These are phyloP conservation scores for Hydriomena furcata DNA, from an alignment of 2,888 invertebrate genomes.

Conservation along the genomic window DNA sequence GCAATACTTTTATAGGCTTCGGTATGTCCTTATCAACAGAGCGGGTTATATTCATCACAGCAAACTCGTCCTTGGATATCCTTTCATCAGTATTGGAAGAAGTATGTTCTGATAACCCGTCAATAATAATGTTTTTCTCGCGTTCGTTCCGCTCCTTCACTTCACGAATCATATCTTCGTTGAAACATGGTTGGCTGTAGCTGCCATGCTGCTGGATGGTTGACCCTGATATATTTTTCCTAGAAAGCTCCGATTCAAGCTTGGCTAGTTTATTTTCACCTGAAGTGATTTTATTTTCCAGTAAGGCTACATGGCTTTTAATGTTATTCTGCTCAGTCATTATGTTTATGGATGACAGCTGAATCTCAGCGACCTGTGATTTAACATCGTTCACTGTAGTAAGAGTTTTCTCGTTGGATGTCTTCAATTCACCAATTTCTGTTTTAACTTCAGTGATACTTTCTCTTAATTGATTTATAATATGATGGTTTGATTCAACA, in stretches of 20 bases:
- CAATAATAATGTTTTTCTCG: not conserved
- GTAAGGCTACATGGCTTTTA: not conserved
- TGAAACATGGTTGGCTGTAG: too few relatives aligned
- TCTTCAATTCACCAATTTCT: not conserved
- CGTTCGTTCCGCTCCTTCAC: too few relatives aligned
- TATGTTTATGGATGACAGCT: not conserved
- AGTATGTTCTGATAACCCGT: not conserved
- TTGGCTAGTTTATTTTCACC: not conserved
- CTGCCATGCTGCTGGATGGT: too few relatives aligned
- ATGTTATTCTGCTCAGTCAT: not conserved
- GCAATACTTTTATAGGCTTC: not conserved
- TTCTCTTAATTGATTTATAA: not conserved
- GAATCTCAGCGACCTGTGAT: not conserved
- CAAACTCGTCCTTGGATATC: too few relatives aligned
- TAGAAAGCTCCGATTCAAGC: too few relatives aligned
- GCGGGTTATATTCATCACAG: not conserved
- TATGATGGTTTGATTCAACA: not conserved
- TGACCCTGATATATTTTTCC: too few relatives aligned
- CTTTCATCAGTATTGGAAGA: not conserved
- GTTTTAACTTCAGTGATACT: not conserved
- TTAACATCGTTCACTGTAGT: not conserved
- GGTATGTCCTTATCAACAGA: not conserved
- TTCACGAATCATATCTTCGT: not conserved
- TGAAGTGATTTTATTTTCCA: not conserved
- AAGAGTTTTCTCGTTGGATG: not conserved